phyloP scores from a whole-genome alignment of 2,888 invertebrate species.

The Cataglyphis albicans region DNA sequence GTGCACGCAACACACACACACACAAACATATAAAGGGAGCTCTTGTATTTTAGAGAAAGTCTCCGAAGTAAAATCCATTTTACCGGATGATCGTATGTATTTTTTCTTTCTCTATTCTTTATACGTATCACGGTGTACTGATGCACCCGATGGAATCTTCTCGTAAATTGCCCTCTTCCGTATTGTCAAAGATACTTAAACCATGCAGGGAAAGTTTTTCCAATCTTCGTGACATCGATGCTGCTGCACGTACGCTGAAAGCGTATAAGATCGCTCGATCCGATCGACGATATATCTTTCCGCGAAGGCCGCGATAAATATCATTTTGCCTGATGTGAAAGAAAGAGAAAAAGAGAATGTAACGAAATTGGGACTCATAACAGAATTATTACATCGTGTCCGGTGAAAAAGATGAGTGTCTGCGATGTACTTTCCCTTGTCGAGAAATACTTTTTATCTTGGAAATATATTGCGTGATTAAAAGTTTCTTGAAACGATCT shows the following conservation, averaged over 20 bases:
- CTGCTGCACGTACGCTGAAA: conserved; percentile 20
- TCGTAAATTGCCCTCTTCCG: conserved; percentile 71
- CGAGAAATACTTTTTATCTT: background rate
- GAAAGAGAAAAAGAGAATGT: conserved; percentile 16
- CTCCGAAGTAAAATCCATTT: conserved; percentile 58
- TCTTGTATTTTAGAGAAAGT: conserved; percentile 59
- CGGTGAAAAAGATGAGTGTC: conserved; percentile 29
- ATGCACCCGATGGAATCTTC: conserved; percentile 61
- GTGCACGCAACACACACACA: too few species aligned
- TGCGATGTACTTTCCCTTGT: conserved; percentile 20
- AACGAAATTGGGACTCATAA: conserved; percentile 43
- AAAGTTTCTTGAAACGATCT: background rate
- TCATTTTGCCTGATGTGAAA: conserved; percentile 23
- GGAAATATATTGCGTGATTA: background rate
- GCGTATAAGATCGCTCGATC: conserved; percentile 44
- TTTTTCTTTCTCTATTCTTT: conserved; percentile 26
- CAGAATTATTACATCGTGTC: conserved; percentile 28
- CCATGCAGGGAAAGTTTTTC: conserved; percentile 68
- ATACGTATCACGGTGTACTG: conserved; percentile 40
- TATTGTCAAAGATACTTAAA: conserved; percentile 67
- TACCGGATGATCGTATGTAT: conserved; percentile 40
- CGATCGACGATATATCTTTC: conserved; percentile 54
- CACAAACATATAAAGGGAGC: conserved; percentile 23
- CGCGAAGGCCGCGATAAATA: conserved; percentile 68
- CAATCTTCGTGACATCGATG: conserved; percentile 58